Base-by-base conservation (phyloP, 2,113 vertebrate genomes). In the Mungos mungo region DNA sequence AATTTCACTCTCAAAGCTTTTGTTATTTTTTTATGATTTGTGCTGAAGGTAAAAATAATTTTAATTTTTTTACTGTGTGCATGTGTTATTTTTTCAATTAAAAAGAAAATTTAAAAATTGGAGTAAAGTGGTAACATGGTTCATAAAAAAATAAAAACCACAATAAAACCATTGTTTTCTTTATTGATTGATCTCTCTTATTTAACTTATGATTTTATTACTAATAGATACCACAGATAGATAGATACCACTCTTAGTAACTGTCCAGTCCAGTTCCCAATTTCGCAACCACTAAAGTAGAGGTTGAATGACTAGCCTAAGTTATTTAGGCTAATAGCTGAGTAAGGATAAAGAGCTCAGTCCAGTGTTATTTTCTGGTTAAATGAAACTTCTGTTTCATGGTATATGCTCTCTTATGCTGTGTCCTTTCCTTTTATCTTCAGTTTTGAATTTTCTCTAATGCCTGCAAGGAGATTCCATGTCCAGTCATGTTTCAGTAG, bases 31-130 rank as follows among this genome's bases (percentile, higher is more conserved):
- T 91, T 8, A 25, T 83, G 54, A 83, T 77, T 82, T 88, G 15
- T 72, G 33, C 8, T 84, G 65, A 96, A 96, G 38, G 12, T 54
- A 90, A 65, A 94, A 94, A 76, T 50, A 45, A 60, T 63, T 86
- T 80, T 50, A 68, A 69, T 63, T 54, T 85, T 65, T 85, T 86
- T 38, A 57, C 50, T 4, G 13, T 31, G n/a, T 23, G 19, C 9
- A 65, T 31, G 1, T n/a, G 38, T 77, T 50, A 21, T 3, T 69
- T 52, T 88, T 76, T 57, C 10, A 83, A 84, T 83, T 72, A 65
- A 76, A 82, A 81, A 76, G 23, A 65, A 76, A 25, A 86, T 69
- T 13, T 69, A 8, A 15, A 71, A 29, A 83, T 31, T 27, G 19
- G 11, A 63, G 21, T 68, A 71, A 47, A 71, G 38, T 38, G 2